Evolutionary conservation across 1,140 invertebrate genomes (phyloP).

Genomic region (Zaprionus nigranus): DNA sequence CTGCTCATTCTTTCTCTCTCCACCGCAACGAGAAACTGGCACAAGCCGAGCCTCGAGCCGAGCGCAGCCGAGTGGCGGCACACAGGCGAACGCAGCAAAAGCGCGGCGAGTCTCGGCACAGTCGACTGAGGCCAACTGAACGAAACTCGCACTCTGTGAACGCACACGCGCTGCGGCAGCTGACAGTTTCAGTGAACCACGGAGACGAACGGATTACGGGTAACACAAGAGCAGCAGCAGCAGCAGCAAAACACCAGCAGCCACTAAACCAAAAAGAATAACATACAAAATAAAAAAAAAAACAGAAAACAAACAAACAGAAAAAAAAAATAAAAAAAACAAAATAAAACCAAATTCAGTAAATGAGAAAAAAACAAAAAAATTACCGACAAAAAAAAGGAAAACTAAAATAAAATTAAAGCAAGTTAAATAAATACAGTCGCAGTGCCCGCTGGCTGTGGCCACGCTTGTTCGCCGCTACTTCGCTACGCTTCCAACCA

Average conservation of each 20-base stretch:
- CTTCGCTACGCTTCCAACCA: background rate
- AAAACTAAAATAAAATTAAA: constrained; percentile 5
- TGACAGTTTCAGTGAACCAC: constrained; percentile 84
- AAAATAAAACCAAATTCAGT: background rate
- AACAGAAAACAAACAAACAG: background rate
- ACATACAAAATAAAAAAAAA: background rate
- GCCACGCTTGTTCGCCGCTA: background rate
- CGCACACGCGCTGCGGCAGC: constrained; percentile 72
- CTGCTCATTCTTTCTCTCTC: too few species aligned
- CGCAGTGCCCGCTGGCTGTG: background rate
- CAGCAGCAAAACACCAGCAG: background rate
- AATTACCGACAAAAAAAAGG: background rate
- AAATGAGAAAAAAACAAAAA: background rate
- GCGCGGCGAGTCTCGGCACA: background rate
- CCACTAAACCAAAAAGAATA: constrained; percentile 1
- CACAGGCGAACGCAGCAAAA: background rate
- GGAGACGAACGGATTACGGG: constrained; percentile 84
- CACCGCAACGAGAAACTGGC: constrained; percentile 46
- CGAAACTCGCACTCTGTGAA: constrained; percentile 79
- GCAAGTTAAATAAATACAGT: constrained; percentile 8
- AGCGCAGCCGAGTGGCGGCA: background rate
- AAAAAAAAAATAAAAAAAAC: background rate
- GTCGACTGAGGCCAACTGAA: constrained; percentile 54
- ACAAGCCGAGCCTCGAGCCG: constrained; percentile 36
- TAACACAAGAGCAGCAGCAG: constrained; percentile 63